Evolutionary conservation across 2,113 vertebrate genomes (phyloP).

Genomic region (Ceyx margarethae): DNA sequence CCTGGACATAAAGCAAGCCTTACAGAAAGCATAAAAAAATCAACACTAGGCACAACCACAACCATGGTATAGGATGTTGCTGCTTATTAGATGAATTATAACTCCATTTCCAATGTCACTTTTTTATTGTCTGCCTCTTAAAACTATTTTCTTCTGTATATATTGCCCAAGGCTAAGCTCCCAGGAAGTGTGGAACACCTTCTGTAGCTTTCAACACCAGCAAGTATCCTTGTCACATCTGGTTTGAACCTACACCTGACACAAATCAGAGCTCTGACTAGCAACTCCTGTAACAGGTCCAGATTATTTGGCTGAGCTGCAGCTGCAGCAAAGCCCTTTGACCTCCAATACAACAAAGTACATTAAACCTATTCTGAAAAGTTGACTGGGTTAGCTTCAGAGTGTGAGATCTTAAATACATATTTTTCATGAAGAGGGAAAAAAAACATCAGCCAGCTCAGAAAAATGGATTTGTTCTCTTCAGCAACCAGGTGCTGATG

Average conservation of each 20-base stretch:
- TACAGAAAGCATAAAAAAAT: slow-evolving; percentile 48
- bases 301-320: slow-evolving; percentile 48
- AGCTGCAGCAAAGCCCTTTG: slow-evolving; percentile 49
- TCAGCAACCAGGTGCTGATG: not conserved
- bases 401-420: not conserved
- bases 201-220: slow-evolving; percentile 45
- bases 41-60: slow-evolving; percentile 12
- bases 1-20: slow-evolving; percentile 42
- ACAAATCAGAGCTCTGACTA: slow-evolving; percentile 56
- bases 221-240: slow-evolving; percentile 51
- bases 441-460: slow-evolving; percentile 20
- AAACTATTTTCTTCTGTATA: not conserved
- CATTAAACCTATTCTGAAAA: slow-evolving; percentile 46
- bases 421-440: slow-evolving; percentile 16
- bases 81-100: slow-evolving; percentile 37
- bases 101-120: not conserved
- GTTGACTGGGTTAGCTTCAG: slow-evolving; percentile 9
- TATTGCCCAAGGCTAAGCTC: slow-evolving; percentile 27
- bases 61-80: not conserved
- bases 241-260: slow-evolving; percentile 49
- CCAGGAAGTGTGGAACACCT: slow-evolving; percentile 56
- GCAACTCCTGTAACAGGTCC: slow-evolving; percentile 51
- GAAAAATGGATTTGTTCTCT: slow-evolving; percentile 26
- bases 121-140: slow-evolving; percentile 34
- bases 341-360: slow-evolving; percentile 49